phyloP scores from a whole-genome alignment of 2,888 invertebrate species.

The Taphrorychus bicolor region DNA sequence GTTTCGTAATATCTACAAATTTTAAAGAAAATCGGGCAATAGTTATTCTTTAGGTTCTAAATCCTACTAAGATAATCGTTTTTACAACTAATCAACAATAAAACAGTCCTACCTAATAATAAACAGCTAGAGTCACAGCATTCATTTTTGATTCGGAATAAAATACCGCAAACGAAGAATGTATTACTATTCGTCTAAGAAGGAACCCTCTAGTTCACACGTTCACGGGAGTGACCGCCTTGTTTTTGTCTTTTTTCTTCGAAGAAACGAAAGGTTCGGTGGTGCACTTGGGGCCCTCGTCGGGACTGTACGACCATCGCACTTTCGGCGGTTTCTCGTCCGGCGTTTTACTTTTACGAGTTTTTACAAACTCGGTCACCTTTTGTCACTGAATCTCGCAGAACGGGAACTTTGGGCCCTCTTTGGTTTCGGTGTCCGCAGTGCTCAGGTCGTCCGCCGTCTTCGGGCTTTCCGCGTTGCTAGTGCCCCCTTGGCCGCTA shows the following conservation, averaged over 20 bases:
- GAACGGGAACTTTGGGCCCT: conserved; percentile 72
- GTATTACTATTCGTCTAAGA: too few relatives aligned
- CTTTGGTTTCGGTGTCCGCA: conserved; percentile 67
- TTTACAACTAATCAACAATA: conserved; percentile 2
- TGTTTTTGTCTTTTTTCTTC: conserved; percentile 58
- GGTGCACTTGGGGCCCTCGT: conserved; percentile 59
- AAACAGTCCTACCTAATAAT: conserved; percentile 4
- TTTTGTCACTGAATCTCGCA: conserved; percentile 80
- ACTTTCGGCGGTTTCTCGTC: conserved; percentile 57
- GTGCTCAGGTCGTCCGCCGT: conserved; percentile 68
- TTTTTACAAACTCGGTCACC: conserved; percentile 64
- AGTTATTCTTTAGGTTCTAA: neutral
- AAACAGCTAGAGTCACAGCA: neutral
- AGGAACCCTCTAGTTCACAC: conserved; percentile 51
- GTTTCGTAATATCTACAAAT: too few relatives aligned
- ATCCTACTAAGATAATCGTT: neutral
- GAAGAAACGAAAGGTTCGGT: conserved; percentile 56
- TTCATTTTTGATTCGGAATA: conserved; percentile 8
- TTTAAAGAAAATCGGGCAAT: too few relatives aligned
- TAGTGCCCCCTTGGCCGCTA: conserved; percentile 67
- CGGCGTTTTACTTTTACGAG: conserved; percentile 61
- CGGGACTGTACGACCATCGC: conserved; percentile 60
- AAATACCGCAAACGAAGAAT: neutral
- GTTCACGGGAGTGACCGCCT: conserved; percentile 57
- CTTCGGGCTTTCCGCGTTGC: conserved; percentile 68